Evolutionary conservation across 2,113 vertebrate genomes (phyloP), one percentile per base, ranked within the genome.

Genomic region (Gallinago paraguaiae): DNA sequence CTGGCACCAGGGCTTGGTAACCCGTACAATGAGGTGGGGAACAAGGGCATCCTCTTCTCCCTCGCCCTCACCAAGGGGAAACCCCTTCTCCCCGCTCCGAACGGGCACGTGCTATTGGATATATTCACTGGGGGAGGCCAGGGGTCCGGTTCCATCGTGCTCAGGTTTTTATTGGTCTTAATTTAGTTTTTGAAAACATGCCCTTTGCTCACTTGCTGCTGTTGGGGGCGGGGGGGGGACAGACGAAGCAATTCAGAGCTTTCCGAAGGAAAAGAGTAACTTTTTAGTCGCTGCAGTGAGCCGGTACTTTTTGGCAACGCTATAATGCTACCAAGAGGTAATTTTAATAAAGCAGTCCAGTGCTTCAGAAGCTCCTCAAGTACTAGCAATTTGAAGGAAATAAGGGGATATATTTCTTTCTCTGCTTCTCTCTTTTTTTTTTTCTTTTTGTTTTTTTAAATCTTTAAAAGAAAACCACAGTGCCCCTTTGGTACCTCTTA

Each of bases 401-500:
- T 81, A 87, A 7, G 4, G 63, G 80, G 50, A 82, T 91, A 35
- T 82, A 69, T 95, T 96, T 96, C 54, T 94, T 84, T 95, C 74
- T 84, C 63, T 10, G 1, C 63, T 91, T 87, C 41, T 86, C 63
- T 82, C 87, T 82, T 61, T 54, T 77, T 91, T 80, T 51, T 27
- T 53, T 28, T 28, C 15, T 28, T 10, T 27, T 53, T 53, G 27
- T 53, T 53, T 27, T 53, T 53, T 84, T 88, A 57, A 86, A 84
- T 76, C 57, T 93, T 94, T 91, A 69, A 81, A 76, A 80, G 75
- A 90, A 96, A 95, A 79, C 93, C 93, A 27, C 95, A 76, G 13
- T 91, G 72, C 69, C 74, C 33, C 74, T 96, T 89, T 87, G 63
- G 45, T 95, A 50, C 81, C 69, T 96, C 86, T 94, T 95, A 96